Evolutionary conservation across 1,140 invertebrate species (phyloP), one percentile per base, ranked within the genome.

Genomic region (Nixonia krombeini): DNA sequence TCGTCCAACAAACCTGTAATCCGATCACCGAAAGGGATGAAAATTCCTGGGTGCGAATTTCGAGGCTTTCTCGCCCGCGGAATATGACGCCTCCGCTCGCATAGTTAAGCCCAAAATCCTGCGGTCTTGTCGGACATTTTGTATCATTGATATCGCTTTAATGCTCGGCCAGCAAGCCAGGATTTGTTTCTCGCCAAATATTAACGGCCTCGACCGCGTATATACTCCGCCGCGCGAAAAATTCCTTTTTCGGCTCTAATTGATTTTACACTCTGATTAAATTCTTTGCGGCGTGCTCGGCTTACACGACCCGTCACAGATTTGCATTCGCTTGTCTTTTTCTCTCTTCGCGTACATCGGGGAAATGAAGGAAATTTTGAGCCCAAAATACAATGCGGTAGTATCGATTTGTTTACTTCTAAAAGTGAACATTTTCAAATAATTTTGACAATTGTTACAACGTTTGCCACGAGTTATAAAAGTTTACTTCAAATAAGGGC

Each of bases 21-120:
- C 67, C 71, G 63, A 73, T 69, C 71, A 73, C 38, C 45, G 18
- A 53, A 69, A 64, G 62, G 67, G 67, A 65, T 67, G 71, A 73
- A 73, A 70, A 73, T 73, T 73, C 63, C 71, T 52, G 55, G 59
- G 58, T 55, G 66, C 59, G 59, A 69, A 63, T 68, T 68, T 68
- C 61, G 52, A 56, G 61, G 62, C 65, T 65, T 66, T 63, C 61
- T 62, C 70, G 52, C 44, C 47, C 49, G 61, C 49, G 56, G 50
- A 73, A 62, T 65, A 65, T 59, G 65, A 68, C 59, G 64, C 64
- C 55, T 63, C 52, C 50, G 61, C 61, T 53, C 70, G 58, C 62
- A 58, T 40, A 50, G 63, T 66, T 71, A 71, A 71, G 63, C 68
- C 55, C 55, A 55, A 68, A 68, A 68, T 69, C 59, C 70, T 57